Evolutionary conservation across 1,140 invertebrate genomes (phyloP).

Genomic region (Nebria ingens): DNA sequence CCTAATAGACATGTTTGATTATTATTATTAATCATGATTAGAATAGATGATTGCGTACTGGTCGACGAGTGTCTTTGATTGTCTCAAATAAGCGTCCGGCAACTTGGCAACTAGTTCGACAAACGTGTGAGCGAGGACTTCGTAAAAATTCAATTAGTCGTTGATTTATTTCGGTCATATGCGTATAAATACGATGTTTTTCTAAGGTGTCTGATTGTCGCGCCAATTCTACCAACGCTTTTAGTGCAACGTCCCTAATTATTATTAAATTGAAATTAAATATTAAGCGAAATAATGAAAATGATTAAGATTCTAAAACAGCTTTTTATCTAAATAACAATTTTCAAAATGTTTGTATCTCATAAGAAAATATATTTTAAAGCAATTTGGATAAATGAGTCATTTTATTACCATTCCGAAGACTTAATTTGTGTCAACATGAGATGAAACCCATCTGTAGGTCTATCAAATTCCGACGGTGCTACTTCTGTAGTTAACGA

Average conservation of each 20-base stretch:
- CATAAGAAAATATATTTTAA: too few species aligned
- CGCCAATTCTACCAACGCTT: not conserved
- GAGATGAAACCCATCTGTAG: too few species aligned
- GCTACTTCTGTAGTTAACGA: too few species aligned
- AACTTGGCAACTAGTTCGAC: conserved; percentile 32
- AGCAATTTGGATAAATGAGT: too few species aligned
- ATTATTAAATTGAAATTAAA: not conserved
- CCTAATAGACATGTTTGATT: conserved; percentile 30
- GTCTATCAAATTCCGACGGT: too few species aligned
- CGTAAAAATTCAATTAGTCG: conserved; percentile 28
- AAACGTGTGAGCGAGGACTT: conserved; percentile 30
- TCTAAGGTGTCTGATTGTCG: not conserved
- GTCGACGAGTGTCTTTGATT: conserved; percentile 31
- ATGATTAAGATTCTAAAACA: too few species aligned
- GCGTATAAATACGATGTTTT: conserved; percentile 13
- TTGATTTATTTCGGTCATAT: conserved; percentile 32
- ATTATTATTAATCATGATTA: not conserved
- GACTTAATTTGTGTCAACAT: too few species aligned
- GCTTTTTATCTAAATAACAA: too few species aligned
- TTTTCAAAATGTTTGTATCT: too few species aligned
- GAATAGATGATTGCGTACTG: conserved; percentile 20
- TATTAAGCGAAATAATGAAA: too few species aligned
- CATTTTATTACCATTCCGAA: too few species aligned
- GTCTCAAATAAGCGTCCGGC: conserved; percentile 31
- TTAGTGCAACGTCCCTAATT: not conserved